phyloP scores from a whole-genome alignment of 2,888 invertebrate genomes.

The Clunio marinus region DNA sequence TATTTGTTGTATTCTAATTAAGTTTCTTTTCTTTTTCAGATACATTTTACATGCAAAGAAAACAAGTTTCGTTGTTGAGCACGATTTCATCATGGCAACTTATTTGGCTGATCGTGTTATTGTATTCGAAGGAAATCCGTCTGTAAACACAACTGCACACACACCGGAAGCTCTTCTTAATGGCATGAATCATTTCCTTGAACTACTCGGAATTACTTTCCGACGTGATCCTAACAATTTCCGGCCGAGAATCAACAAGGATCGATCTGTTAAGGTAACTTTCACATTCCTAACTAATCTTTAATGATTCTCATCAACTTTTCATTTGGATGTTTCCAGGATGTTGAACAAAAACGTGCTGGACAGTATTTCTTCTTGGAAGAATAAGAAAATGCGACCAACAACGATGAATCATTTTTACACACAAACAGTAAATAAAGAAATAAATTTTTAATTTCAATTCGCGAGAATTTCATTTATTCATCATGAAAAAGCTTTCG shows the following conservation, averaged over 20 bases:
- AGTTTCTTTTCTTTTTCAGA: constrained; percentile 50
- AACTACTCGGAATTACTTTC: constrained; percentile 94
- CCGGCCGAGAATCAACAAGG: constrained; percentile 96
- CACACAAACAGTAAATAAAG: neutral
- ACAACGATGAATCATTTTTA: neutral
- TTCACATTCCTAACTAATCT: neutral
- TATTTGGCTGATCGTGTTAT: constrained; percentile 98
- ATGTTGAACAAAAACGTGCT: constrained; percentile 92
- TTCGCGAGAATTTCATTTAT: neutral
- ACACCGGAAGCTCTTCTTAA: constrained; percentile 88
- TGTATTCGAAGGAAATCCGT: constrained; percentile 94
- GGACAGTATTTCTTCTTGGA: constrained; percentile 99
- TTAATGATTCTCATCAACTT: neutral
- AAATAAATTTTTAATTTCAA: neutral
- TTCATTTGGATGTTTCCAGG: constrained; percentile 57
- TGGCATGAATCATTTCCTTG: constrained; percentile 97
- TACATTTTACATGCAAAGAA: constrained; percentile 99
- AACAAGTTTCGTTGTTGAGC: constrained; percentile 99
- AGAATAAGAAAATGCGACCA: constrained; percentile 53
- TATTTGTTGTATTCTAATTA: neutral
- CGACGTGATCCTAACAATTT: constrained; percentile 98
- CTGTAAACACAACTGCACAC: constrained; percentile 82
- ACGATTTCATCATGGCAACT: constrained; percentile 99
- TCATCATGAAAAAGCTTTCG: no score
- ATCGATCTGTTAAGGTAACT: constrained; percentile 84